Percentiles rank a stretch among this genome's conserved stretches.
Conservation (phyloP, 1,140 invertebrate genomes). For the Dendrolimus kikuchii region DNA sequence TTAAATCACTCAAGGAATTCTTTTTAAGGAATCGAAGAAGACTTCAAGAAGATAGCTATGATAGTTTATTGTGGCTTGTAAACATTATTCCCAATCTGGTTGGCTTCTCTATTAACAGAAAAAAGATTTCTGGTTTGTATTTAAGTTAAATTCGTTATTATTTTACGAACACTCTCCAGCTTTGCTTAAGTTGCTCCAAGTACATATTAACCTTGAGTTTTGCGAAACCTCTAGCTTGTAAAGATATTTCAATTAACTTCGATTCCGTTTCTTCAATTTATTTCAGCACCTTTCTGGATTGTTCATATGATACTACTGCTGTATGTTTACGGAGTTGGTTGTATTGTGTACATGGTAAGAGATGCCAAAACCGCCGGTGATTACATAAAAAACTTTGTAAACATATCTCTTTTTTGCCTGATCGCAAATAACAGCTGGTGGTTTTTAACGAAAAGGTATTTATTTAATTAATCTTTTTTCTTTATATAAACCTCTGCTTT, state of each 20-base stretch:
- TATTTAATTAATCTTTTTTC: not conserved
- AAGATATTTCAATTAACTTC: not conserved
- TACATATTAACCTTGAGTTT: not conserved
- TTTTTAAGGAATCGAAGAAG: conserved; percentile 12
- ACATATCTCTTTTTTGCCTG: conserved; percentile 30
- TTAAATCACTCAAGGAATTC: conserved; percentile 9
- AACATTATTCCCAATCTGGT: conserved; percentile 31
- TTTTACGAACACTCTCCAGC: conserved; percentile 16
- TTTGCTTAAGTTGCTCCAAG: not conserved
- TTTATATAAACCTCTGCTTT: not conserved
- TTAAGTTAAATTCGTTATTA: not conserved
- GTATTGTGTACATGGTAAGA: conserved; percentile 32
- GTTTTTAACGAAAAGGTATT: conserved; percentile 40
- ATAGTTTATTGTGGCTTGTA: conserved; percentile 37
- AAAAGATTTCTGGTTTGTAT: conserved; percentile 18
- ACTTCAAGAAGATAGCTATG: conserved; percentile 25
- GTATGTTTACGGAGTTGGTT: conserved; percentile 42
- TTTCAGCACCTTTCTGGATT: conserved; percentile 43
- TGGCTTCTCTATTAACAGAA: conserved; percentile 30
- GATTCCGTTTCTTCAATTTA: conserved; percentile 1
- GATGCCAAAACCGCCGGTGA: conserved; percentile 27
- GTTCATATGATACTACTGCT: conserved; percentile 30
- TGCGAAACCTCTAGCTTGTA: not conserved
- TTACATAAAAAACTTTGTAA: conserved; percentile 41
- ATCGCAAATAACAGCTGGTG: conserved; percentile 40